Evolutionary conservation across 2,888 invertebrate species (phyloP).

Genomic region (Alviniconcha strummeri): DNA sequence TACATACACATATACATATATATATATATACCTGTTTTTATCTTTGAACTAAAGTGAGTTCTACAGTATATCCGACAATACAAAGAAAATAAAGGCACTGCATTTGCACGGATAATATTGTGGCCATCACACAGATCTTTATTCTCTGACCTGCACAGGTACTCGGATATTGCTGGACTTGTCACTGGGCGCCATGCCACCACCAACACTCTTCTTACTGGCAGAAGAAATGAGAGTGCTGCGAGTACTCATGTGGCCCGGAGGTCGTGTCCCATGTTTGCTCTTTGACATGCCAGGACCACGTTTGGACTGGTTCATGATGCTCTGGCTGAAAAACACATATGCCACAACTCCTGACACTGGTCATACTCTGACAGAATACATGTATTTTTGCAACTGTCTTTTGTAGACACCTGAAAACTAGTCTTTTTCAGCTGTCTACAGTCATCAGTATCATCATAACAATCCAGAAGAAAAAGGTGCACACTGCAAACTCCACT

Average conservation of each 20-base stretch:
- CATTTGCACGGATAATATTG: too few species aligned
- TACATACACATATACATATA: not conserved
- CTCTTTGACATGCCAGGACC: slow-evolving; percentile 37
- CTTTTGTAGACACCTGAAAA: not conserved
- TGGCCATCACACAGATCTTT: too few species aligned
- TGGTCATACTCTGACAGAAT: not conserved
- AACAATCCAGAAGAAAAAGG: too few species aligned
- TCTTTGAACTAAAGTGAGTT: not conserved
- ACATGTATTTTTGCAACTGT: not conserved
- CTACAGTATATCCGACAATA: not conserved
- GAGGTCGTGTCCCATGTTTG: slow-evolving; percentile 55
- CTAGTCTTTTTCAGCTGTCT: too few species aligned
- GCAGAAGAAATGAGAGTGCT: slow-evolving; percentile 64
- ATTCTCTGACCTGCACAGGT: slow-evolving; percentile 35
- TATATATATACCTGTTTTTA: not conserved
- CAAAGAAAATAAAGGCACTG: not conserved
- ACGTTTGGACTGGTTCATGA: slow-evolving; percentile 21
- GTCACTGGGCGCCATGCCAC: slow-evolving; percentile 35
- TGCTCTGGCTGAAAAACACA: not conserved
- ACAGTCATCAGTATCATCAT: too few species aligned
- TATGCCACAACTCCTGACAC: too few species aligned
- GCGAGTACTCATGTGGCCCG: slow-evolving; percentile 55
- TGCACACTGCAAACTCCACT: too few species aligned
- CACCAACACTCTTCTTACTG: slow-evolving; percentile 51
- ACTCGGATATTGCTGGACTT: slow-evolving; percentile 30